Evolutionary conservation across 2,888 invertebrate genomes (phyloP), one percentile per base, ranked within the genome.

Genomic region (Sceliomorpha sp.): DNA sequence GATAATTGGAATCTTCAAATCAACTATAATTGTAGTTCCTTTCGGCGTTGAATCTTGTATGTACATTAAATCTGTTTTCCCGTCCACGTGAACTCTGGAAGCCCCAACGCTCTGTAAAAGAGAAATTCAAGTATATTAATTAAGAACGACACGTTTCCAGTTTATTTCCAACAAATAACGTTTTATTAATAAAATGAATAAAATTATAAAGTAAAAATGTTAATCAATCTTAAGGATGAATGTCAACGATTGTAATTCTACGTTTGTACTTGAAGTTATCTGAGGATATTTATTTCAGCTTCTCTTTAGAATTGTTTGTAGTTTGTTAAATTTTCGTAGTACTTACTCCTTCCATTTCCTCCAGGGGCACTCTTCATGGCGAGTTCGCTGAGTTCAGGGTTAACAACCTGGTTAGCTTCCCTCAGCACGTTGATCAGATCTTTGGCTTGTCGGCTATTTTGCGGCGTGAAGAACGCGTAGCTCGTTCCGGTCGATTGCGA

Each of bases 381-480:
- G 90, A 96, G 91, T 78, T 95, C 94, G 79, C 93, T 91, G 37
- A 98, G 90, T 85, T 96, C 95, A 42, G 96, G 96, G 86, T 95
- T 96, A 59, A 98, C 91, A 73, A 93, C 88, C 77, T 92, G 92
- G 64, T 97, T 96, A 63, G 97, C 97, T 91, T 98, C 97, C 84
- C 92, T 91, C 47, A 98, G 91, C 17, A 97, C 96, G 76, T 95
- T 94, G 26, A 98, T 93, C 62, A 98, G 91, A 86, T 97, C 96
- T 89, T 92, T 94, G 8, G 97, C 96, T 89, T 97, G 96, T 78
- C 95, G 93, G 70, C 93, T 92, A 88, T 98, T 97, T 77, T 93
- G 93, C 34, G 94, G 94, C 39, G 97, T 97, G 90, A 98, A 97
- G 91, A 98, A 97, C 59, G 98, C 97, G 88, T 97, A 98, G 34